Conservation (phyloP, 2,113 vertebrate genomes). For the Elgaria multicarinata region DNA sequence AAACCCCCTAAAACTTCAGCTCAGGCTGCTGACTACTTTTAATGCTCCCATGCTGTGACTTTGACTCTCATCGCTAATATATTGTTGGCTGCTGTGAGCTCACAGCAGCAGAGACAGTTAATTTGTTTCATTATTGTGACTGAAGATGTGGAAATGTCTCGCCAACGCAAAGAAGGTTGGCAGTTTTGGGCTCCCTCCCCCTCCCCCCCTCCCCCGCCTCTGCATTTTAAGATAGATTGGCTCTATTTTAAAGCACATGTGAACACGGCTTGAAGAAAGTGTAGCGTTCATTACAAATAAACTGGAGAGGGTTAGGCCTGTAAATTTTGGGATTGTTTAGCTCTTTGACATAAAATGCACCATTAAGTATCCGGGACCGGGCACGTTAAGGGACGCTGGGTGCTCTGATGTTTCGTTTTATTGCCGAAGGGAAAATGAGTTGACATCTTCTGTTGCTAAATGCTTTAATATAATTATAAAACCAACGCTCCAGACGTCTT, state of each 20-base stretch:
- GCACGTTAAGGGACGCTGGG: background rate
- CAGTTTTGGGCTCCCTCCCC: background rate
- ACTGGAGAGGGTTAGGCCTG: conserved; percentile 41
- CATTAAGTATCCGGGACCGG: conserved; percentile 55
- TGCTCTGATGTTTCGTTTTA: conserved; percentile 36
- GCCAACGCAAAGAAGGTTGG: rapidly evolving
- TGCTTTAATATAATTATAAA: conserved; percentile 49
- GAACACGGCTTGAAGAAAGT: conserved; percentile 13
- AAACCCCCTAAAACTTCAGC: conserved; percentile 18
- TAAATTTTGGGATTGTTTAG: conserved; percentile 56
- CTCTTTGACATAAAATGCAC: conserved; percentile 45
- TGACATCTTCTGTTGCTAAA: conserved; percentile 57
- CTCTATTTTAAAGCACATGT: conserved; percentile 17
- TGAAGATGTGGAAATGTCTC: background rate
- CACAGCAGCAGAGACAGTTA: background rate
- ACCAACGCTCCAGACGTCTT: background rate
- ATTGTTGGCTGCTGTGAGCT: background rate
- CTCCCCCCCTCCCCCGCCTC: background rate
- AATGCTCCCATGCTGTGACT: conserved; percentile 22
- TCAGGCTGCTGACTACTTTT: conserved; percentile 22
- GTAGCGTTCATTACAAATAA: conserved; percentile 45
- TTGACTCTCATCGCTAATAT: conserved; percentile 1
- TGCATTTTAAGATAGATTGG: background rate
- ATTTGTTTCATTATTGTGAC: background rate
- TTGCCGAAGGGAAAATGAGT: conserved; percentile 50